Base-by-base conservation (phyloP, 2,888 invertebrate genomes). In the Drosophila nigritarsus region DNA sequence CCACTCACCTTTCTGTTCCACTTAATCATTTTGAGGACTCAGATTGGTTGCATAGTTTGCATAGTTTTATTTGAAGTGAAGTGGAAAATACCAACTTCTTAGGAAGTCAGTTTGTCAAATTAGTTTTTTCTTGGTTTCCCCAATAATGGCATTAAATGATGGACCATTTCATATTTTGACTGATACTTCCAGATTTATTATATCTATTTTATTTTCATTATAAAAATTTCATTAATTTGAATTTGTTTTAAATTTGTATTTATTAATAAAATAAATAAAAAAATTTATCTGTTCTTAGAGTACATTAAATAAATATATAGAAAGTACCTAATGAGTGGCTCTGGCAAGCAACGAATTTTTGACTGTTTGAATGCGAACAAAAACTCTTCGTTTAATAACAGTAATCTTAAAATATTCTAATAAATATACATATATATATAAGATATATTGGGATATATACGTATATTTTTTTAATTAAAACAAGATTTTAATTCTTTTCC, bases 401-500 rank as follows among this genome's bases (percentile, higher is more conserved):
- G 20, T 20, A 3, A 13, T 20, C 7, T 3, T 13, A 13, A 13
- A 42, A 45, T 3, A 13, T 20, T 45, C 42, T 20, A 42, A 20
- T 1, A 6, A 20, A 20, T 6, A 20, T 3, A 36, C 15, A 36
- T 2, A 15, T 7, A n/a, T 6, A 20, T 3, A 7, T 42, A 42
- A 7, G 7, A 7, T 3, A 3, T 42, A 42, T 42, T 11, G 1
- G 11, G 0, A 11, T 42, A 20, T 1, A 20, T 11, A 20, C n/a
- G 6, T 42, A 42, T 42, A 40, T n/a, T 13, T 42, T 42, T 3
- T 3, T 13, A 13, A n/a, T 9, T n/a, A 2, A 1, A 4, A 11
- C 4, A 13, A 20, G 3, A 20, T 20, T 3, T 0, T 40, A 9
- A n/a, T 7, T 13, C 0, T 13, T 42, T 42, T 7, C 1, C 6